These are phyloP conservation scores for Aptenodytes forsteri DNA, from an alignment of 2,113 vertebrate genomes.

Conservation along the genomic window DNA sequence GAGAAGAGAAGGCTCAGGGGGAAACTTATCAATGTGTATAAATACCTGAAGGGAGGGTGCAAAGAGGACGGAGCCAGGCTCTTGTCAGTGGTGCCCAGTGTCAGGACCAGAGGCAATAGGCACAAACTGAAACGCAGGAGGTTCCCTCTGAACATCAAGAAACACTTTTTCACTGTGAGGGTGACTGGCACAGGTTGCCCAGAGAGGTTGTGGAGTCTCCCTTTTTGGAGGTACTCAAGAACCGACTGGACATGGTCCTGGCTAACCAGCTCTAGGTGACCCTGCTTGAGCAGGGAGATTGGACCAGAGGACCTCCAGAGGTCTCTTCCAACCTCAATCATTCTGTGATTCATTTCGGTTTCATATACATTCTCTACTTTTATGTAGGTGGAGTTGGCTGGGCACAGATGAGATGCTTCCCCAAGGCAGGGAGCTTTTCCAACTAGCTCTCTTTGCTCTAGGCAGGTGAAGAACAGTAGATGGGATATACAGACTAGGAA, in stretches of 20 bases:
- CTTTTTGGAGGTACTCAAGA: neutral
- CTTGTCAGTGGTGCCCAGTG: neutral
- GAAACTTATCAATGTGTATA: neutral
- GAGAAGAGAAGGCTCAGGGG: neutral
- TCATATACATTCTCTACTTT: neutral
- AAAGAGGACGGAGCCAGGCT: neutral
- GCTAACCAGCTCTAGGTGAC: neutral
- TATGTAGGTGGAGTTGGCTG: neutral
- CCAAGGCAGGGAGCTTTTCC: neutral
- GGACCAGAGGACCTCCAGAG: neutral
- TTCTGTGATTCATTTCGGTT: neutral
- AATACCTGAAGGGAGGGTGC: neutral
- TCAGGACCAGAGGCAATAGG: neutral
- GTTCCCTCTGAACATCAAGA: neutral
- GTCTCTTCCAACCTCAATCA: neutral
- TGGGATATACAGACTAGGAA: neutral
- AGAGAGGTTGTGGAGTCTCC: neutral
- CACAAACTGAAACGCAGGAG: neutral
- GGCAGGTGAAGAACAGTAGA: neutral
- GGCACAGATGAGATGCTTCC: neutral
- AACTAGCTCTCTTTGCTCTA: neutral
- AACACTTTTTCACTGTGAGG: neutral
- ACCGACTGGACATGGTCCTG: neutral
- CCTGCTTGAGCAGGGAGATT: neutral
- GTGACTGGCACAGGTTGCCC: neutral